Base-by-base conservation (phyloP, 2,797 vertebrate species). In the Meriones psammophilus region DNA sequence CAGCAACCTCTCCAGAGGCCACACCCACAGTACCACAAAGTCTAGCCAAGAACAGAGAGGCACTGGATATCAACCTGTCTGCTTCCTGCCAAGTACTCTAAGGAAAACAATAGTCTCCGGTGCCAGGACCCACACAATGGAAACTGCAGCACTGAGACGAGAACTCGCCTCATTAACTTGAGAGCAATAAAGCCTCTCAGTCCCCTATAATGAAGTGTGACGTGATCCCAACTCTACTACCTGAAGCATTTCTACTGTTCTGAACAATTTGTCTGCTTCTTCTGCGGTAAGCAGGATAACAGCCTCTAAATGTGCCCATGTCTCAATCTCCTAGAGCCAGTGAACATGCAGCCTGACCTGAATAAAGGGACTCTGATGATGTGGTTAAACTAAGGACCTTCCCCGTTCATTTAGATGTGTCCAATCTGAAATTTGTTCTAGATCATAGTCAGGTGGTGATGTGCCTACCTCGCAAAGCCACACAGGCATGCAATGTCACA, bases 11-110 rank as follows among this genome's bases (percentile, higher is more conserved):
- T 92, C 74, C 60, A 58, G 76, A 58, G 66, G 15, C 46, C 83
- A 86, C 88, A 84, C 56, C 50, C 54, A 56, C 0, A 79, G 66
- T 20, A 81, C 76, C 60, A 88, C 62, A 92, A 87, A 56, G 66
- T 89, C 92, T 92, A 89, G 89, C 91, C 88, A 94, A 93, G 78
- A 93, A 60, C 94, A 42, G 50, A 64, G n/a, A 71, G 4, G 56
- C 56, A 1, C 8, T 81, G 60, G 87, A 81, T 56, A 88, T 96
- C 73, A 95, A 96, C 81, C 80, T 97, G 79, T 88, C 62, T 68
- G 58, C 81, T 89, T 71, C 85, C 28, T 24, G 36, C 81, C 76
- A 83, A 39, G 81, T 14, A 69, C 66, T 95, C 89, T 24, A 94
- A 81, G 66, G 91, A 96, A 91, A 89, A 46, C 50, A 54, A 91